Evolutionary conservation across 2,113 vertebrate genomes (phyloP).

Genomic region (Chionodraco myersi): DNA sequence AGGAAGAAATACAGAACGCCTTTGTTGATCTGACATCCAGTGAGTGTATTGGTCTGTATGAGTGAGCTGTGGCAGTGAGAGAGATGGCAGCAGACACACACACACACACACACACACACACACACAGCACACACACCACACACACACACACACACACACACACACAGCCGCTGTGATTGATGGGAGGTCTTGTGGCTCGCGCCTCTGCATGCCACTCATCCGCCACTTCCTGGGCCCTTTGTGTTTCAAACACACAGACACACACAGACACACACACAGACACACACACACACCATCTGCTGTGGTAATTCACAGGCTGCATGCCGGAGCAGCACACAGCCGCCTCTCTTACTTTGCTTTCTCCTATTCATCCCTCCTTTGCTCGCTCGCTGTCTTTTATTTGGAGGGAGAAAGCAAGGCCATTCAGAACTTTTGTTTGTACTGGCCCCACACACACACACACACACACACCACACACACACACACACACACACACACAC

Average conservation of each 20-base stretch:
- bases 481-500: slow-evolving; percentile 7
- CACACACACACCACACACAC: slow-evolving; percentile 6
- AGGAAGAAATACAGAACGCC: too few relatives aligned
- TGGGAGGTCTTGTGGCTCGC: slow-evolving; percentile 78
- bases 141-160: slow-evolving; percentile 55
- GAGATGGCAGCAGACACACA: slow-evolving; percentile 33
- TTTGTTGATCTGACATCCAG: neutral
- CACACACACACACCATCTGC: slow-evolving; percentile 76
- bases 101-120: slow-evolving; percentile 54
- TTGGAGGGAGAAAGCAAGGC: slow-evolving; percentile 67
- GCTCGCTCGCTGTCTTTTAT: slow-evolving; percentile 63
- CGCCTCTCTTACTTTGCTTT: slow-evolving; percentile 71
- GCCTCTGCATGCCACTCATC: slow-evolving; percentile 79
- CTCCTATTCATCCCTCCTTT: slow-evolving; percentile 65
- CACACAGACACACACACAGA: slow-evolving; percentile 60
- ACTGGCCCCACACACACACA: slow-evolving; percentile 19
- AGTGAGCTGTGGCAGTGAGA: slow-evolving; percentile 11
- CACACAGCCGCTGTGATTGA: slow-evolving; percentile 75
- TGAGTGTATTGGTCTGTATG: neutral
- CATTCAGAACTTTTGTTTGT: slow-evolving; percentile 75
- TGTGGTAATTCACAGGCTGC: slow-evolving; percentile 81
- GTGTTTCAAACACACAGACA: slow-evolving; percentile 67
- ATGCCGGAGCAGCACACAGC: slow-evolving; percentile 80
- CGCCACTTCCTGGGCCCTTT: slow-evolving; percentile 83
- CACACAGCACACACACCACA: slow-evolving; percentile 56